A percentile compares a stretch with the other conserved stretches of the same genome.
Conservation (phyloP, 2,797 vertebrate species). For the Acanthurus leucopareius region DNA sequence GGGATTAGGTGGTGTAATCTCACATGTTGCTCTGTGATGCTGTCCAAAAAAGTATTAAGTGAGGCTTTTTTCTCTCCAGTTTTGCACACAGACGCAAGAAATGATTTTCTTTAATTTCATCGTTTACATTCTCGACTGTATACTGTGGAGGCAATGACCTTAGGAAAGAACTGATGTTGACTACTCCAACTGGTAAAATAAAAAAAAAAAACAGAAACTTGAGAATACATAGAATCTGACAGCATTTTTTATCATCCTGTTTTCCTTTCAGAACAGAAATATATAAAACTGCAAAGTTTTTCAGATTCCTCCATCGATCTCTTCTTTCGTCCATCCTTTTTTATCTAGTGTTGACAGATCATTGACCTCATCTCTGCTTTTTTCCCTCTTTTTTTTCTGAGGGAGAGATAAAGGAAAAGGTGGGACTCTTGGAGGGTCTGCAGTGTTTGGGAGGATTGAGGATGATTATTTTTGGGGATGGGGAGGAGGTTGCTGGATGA, state of each 20-base stretch:
- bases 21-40: constrained; percentile 60
- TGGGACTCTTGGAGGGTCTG: constrained; percentile 62
- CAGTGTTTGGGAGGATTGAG: constrained; percentile 56
- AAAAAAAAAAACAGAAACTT: not conserved
- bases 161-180: not conserved
- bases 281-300: constrained; percentile 44
- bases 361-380: constrained; percentile 72
- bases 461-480: constrained; percentile 67
- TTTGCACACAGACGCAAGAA: constrained; percentile 24
- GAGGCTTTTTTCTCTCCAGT: constrained; percentile 12
- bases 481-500: constrained; percentile 53
- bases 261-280: constrained; percentile 42
- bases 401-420: constrained; percentile 67
- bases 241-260: constrained; percentile 36
- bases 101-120: not conserved
- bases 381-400: constrained; percentile 49
- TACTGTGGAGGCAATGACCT: not conserved
- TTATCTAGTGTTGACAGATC: constrained; percentile 73
- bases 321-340: constrained; percentile 53
- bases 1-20: constrained; percentile 78
- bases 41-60: constrained; percentile 50
- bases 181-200: not conserved
- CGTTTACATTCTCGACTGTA: not conserved
- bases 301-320: constrained; percentile 54
- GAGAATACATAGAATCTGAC: not conserved